A percentile compares a stretch with the other conserved stretches of the same genome.
phyloP scores from a whole-genome alignment of 2,113 vertebrate species.

The Procavia capensis region DNA sequence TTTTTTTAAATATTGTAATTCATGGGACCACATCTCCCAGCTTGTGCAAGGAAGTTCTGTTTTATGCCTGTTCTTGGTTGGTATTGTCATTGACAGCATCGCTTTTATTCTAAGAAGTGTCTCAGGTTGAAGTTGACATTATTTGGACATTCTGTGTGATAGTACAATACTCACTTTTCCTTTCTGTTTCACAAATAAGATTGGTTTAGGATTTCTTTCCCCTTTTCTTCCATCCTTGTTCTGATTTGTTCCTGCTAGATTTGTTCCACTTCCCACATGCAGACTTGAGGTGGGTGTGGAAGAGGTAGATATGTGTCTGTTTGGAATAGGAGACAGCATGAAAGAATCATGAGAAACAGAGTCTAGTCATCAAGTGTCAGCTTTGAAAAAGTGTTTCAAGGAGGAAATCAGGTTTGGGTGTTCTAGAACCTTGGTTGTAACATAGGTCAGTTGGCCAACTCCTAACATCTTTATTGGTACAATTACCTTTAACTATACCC shows the following conservation, averaged over 20 bases:
- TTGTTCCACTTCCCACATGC: background rate
- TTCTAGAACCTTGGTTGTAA: conserved; percentile 6
- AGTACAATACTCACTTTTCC: background rate
- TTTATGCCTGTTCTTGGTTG: background rate
- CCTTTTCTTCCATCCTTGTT: conserved; percentile 5
- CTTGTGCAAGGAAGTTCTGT: background rate
- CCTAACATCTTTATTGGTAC: background rate
- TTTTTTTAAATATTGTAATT: conserved; percentile 20
- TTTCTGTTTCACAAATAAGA: background rate
- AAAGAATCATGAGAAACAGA: background rate
- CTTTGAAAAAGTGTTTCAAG: conserved; percentile 48
- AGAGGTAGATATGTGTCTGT: background rate
- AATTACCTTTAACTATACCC: conserved; percentile 27
- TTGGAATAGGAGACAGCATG: background rate
- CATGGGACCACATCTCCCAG: background rate
- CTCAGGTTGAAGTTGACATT: background rate
- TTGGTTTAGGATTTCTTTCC: background rate
- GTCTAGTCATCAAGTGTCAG: background rate
- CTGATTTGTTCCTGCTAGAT: too few species aligned
- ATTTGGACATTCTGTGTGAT: background rate
- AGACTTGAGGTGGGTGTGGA: background rate
- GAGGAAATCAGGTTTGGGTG: conserved; percentile 1
- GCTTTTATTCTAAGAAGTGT: background rate
- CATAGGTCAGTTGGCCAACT: background rate
- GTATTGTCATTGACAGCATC: background rate